Percentiles rank a stretch among this genome's conserved stretches.
These are phyloP conservation scores for Drosophila aff. DNA, from an alignment of 1,140 invertebrate species.

Conservation along the genomic window DNA sequence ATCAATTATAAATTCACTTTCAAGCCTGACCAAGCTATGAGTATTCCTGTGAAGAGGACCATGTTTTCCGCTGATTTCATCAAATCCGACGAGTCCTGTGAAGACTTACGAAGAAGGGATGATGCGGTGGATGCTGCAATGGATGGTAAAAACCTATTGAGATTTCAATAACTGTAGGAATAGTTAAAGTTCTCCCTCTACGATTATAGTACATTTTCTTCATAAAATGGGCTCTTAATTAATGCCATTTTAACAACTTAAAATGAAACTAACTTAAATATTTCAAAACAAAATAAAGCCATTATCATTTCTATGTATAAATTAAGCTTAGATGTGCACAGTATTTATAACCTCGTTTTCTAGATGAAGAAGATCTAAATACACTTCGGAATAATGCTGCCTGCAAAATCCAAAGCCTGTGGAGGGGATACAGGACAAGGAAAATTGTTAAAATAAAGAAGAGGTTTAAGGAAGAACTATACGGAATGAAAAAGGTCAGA, in stretches of 20 bases:
- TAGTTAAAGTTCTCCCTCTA: background rate
- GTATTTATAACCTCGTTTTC: background rate
- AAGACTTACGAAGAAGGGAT: conserved; percentile 29
- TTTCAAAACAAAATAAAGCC: background rate
- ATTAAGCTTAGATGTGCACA: background rate
- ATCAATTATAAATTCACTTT: conserved; percentile 71
- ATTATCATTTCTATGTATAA: too few species aligned
- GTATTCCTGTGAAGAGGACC: conserved; percentile 78
- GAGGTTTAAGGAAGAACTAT: conserved; percentile 80
- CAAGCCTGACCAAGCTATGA: conserved; percentile 73
- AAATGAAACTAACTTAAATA: background rate
- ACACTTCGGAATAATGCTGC: conserved; percentile 72
- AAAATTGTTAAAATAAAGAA: conserved; percentile 76
- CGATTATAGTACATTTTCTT: too few species aligned
- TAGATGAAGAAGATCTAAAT: conserved; percentile 32
- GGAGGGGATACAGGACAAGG: conserved; percentile 84
- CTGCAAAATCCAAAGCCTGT: conserved; percentile 85
- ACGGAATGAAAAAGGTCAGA: conserved; percentile 84
- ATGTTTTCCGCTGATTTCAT: conserved; percentile 68
- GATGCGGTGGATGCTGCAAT: conserved; percentile 7
- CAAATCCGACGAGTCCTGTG: conserved; percentile 55
- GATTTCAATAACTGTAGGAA: background rate
- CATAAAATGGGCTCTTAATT: background rate
- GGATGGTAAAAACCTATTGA: conserved; percentile 31
- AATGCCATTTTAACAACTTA: background rate